phyloP scores from a whole-genome alignment of 2,888 invertebrate species.

The Enchytraeus crypticus region DNA sequence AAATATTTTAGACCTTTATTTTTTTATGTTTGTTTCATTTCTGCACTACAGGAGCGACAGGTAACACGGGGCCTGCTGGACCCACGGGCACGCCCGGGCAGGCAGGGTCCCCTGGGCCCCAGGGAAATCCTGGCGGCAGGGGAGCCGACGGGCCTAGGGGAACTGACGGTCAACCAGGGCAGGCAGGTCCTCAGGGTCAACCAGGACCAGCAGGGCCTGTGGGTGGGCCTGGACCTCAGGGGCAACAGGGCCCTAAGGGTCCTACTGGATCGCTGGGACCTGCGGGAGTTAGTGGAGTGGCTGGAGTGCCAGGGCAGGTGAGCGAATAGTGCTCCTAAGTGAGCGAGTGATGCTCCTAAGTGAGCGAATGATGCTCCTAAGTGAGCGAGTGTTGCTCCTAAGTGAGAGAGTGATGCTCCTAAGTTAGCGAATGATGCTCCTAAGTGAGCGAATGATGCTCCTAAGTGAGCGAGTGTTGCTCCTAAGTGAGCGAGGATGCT shows the following conservation, averaged over 20 bases:
- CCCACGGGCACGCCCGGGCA: neutral
- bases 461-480: too few relatives aligned
- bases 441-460: too few relatives aligned
- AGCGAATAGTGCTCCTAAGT: too few relatives aligned
- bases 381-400: too few relatives aligned
- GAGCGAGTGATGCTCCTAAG: too few relatives aligned
- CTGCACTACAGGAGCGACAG: neutral
- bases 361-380: too few relatives aligned
- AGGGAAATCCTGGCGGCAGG: neutral
- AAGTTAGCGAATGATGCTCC: too few relatives aligned
- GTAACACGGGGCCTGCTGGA: neutral
- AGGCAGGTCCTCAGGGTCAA: slow-evolving; percentile 9
- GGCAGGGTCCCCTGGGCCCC: slow-evolving; percentile 1
- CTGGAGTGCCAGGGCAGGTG: slow-evolving; percentile 8
- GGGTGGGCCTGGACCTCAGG: neutral
- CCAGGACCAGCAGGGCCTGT: slow-evolving; percentile 14
- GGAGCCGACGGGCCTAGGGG: slow-evolving; percentile 12
- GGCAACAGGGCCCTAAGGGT: neutral
- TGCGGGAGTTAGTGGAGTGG: neutral
- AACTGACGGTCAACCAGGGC: slow-evolving; percentile 18
- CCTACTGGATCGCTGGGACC: neutral
- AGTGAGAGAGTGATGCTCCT: too few relatives aligned
- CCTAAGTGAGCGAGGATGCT: too few relatives aligned
- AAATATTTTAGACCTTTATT: neutral
- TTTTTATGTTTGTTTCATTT: neutral